phyloP scores from a whole-genome alignment of 2,888 invertebrate species.

The Hirtodrosophila histrioides region DNA sequence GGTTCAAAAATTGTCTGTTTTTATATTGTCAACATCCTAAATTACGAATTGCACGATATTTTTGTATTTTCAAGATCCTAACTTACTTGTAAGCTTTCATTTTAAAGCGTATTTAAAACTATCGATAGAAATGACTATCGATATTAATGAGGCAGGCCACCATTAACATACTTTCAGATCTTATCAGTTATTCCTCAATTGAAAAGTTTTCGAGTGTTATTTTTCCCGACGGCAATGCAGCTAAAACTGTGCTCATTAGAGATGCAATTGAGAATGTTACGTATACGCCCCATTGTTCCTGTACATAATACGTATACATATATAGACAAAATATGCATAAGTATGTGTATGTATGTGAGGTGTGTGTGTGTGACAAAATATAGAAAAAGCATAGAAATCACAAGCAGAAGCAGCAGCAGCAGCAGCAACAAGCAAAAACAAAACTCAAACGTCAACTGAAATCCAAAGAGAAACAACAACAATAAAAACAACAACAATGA shows the following conservation, averaged over 20 bases:
- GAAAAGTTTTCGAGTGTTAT: too few species aligned
- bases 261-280: slow-evolving; percentile 19
- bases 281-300: slow-evolving; percentile 47
- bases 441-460: neutral
- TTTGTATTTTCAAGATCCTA: too few species aligned
- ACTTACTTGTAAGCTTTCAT: too few species aligned
- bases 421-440: neutral
- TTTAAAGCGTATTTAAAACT: too few species aligned
- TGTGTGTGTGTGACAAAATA: slow-evolving; percentile 4
- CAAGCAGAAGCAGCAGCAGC: neutral
- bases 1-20: too few species aligned
- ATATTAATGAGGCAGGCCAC: too few species aligned
- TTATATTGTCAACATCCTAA: too few species aligned
- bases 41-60: too few species aligned
- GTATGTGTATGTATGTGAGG: neutral
- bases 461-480: slow-evolving; percentile 1
- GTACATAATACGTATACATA: too few species aligned
- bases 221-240: slow-evolving; percentile 32
- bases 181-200: too few species aligned
- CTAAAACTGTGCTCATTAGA: neutral
- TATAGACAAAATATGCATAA: neutral
- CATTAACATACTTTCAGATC: too few species aligned
- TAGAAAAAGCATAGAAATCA: slow-evolving; percentile 3
- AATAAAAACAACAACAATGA: slow-evolving; percentile 16
- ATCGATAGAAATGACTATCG: too few species aligned